Evolutionary conservation across 1,140 invertebrate genomes (phyloP).

Genomic region (Anastatus disparis): DNA sequence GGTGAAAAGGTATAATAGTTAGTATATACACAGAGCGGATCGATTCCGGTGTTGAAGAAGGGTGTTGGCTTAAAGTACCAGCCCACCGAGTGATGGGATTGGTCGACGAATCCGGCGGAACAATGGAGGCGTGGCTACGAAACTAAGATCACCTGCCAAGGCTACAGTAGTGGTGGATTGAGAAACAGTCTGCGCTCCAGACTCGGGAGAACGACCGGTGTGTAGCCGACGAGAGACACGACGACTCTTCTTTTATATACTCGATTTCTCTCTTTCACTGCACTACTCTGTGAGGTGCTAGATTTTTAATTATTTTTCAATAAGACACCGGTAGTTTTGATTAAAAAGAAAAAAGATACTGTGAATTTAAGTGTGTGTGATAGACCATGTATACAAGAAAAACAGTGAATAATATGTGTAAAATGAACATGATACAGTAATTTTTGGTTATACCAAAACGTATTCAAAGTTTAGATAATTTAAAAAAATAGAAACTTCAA

Average conservation of each 20-base stretch:
- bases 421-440: constrained; percentile 3
- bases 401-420: constrained; percentile 60
- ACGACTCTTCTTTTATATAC: too few species aligned
- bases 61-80: neutral
- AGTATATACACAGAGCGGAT: too few species aligned
- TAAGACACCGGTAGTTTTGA: too few species aligned
- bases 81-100: too few species aligned
- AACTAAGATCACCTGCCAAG: constrained; percentile 13
- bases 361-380: too few species aligned
- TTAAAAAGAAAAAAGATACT: too few species aligned
- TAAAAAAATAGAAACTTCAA: constrained; percentile 76
- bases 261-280: neutral
- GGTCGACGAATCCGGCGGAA: neutral
- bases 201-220: constrained; percentile 9
- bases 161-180: neutral
- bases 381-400: constrained; percentile 38
- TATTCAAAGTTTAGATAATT: neutral
- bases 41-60: neutral
- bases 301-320: too few species aligned
- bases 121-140: neutral
- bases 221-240: neutral
- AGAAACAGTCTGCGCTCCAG: constrained; percentile 15
- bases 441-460: too few species aligned
- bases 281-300: neutral
- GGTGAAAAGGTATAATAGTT: neutral